A percentile compares a stretch with the other conserved stretches of the same genome.
phyloP scores from a whole-genome alignment of 2,797 vertebrate species.

The Apodemus agrarius region DNA sequence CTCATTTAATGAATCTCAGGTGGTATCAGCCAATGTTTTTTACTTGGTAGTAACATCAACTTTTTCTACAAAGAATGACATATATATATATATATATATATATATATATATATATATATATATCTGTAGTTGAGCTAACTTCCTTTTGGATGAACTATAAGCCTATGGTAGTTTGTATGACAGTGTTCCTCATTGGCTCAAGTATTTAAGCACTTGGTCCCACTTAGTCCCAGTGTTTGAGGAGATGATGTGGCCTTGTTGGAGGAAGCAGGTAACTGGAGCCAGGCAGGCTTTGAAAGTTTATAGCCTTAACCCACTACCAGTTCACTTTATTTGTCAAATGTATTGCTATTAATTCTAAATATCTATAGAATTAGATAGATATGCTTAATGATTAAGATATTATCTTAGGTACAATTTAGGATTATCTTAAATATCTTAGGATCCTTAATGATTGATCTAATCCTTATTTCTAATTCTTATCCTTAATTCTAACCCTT shows the following conservation, averaged over 20 bases:
- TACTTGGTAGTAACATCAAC: background rate
- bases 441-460: background rate
- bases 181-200: background rate
- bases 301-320: background rate
- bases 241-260: background rate
- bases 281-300: background rate
- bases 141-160: constrained; percentile 59
- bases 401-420: background rate
- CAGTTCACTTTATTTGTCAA: background rate
- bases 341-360: background rate
- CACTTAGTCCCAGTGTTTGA: background rate
- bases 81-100: background rate
- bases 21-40: background rate
- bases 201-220: background rate
- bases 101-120: background rate
- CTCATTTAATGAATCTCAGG: background rate
- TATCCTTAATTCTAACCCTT: background rate
- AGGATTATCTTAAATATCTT: background rate
- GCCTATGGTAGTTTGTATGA: too few species aligned
- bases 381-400: background rate
- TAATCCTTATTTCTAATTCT: background rate
- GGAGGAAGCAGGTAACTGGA: background rate
- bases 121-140: constrained; percentile 50
- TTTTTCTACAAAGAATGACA: constrained; percentile 41
- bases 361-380: background rate